Percentiles rank a stretch among this genome's conserved stretches.
These are phyloP conservation scores for Nixonia krombeini DNA, from an alignment of 1,140 invertebrate species.

Conservation along the genomic window DNA sequence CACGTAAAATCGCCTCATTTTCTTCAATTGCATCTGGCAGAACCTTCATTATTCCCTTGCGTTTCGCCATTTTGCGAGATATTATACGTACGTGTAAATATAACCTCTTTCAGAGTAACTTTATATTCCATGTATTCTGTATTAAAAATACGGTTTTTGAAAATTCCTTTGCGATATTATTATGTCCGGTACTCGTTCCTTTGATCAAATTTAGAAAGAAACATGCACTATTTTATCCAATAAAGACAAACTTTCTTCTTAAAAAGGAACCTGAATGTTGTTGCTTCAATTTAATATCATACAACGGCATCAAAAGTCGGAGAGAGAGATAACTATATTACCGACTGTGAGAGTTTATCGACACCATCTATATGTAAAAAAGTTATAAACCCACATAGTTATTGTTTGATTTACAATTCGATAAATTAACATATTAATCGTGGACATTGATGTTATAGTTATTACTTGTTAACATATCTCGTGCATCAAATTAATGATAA, in stretches of 20 bases:
- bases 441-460: no score
- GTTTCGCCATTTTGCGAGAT: conserved; percentile 59
- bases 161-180: background rate
- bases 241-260: background rate
- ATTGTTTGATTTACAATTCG: no score
- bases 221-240: no score
- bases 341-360: no score
- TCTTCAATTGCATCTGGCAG: conserved; percentile 54
- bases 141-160: background rate
- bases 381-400: no score
- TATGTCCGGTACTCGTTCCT: background rate
- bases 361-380: no score
- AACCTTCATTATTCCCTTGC: conserved; percentile 36
- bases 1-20: conserved; percentile 56
- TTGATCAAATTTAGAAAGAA: background rate
- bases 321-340: no score
- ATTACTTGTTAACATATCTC: no score
- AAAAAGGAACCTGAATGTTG: background rate
- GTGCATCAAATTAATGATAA: no score
- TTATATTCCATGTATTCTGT: background rate
- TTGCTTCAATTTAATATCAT: no score
- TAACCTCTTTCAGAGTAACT: background rate
- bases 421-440: no score
- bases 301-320: no score
- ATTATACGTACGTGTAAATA: conserved; percentile 23